Percentiles rank a stretch among this genome's conserved stretches.
phyloP scores from a whole-genome alignment of 2,888 invertebrate genomes.

The Nasonia oneida region DNA sequence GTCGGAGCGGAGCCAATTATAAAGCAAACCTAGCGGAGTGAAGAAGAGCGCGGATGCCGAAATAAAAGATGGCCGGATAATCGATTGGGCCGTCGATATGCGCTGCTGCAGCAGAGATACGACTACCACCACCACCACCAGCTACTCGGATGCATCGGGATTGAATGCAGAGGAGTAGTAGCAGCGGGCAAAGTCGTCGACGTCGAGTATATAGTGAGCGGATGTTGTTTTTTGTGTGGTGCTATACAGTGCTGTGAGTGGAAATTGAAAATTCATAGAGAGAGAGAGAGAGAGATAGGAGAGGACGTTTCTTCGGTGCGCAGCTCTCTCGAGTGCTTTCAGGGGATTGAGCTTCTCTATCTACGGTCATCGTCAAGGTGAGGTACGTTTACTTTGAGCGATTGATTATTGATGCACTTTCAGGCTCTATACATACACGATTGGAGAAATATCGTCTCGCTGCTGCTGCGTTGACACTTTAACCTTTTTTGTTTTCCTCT shows the following conservation, averaged over 20 bases:
- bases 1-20: not conserved
- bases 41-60: conserved; percentile 38
- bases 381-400: not conserved
- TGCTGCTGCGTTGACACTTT: not conserved
- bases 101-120: not conserved
- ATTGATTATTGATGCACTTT: not conserved
- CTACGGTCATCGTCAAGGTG: conserved; percentile 8
- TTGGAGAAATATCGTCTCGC: not conserved
- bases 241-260: conserved; percentile 6
- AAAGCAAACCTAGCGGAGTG: conserved; percentile 24
- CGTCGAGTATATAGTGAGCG: not conserved
- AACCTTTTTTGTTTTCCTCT: not conserved
- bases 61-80: conserved; percentile 53
- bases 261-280: not conserved
- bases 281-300: not conserved
- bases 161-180: not conserved
- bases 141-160: not conserved
- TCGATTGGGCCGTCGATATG: conserved; percentile 19
- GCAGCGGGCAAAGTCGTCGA: not conserved
- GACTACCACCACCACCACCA: not conserved
- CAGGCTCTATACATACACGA: not conserved
- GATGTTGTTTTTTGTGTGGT: conserved; percentile 21
- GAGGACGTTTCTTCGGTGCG: not conserved
- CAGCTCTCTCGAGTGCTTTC: not conserved
- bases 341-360: not conserved